Evolutionary conservation across 2,113 vertebrate genomes (phyloP).

Genomic region (Siphamia tubifer): DNA sequence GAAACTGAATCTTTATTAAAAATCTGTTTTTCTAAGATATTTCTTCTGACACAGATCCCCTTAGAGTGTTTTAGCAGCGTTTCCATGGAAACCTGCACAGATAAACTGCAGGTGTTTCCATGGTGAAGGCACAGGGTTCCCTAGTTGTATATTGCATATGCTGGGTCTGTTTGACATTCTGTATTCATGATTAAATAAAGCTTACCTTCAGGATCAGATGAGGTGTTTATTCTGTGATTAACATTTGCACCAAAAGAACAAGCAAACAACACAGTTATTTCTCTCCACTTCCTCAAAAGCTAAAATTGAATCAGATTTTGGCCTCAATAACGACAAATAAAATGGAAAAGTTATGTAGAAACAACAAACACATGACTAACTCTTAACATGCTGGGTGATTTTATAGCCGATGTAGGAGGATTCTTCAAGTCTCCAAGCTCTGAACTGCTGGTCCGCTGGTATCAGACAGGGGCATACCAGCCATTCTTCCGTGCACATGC

Average conservation of each 20-base stretch:
- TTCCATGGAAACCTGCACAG: background rate
- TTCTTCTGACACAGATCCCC: background rate
- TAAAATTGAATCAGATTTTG: too few species aligned
- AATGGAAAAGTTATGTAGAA: too few species aligned
- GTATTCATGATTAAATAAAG: background rate
- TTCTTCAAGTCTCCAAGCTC: constrained; percentile 89
- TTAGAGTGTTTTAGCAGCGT: background rate
- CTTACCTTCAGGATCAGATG: background rate
- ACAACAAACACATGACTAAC: background rate
- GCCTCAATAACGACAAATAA: too few species aligned
- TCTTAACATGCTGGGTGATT: background rate
- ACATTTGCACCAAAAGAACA: background rate
- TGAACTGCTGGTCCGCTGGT: constrained; percentile 92
- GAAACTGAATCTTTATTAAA: too few species aligned
- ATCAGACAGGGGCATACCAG: constrained; percentile 91
- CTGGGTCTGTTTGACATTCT: background rate
- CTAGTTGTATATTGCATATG: background rate
- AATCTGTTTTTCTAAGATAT: background rate
- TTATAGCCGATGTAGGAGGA: constrained; percentile 88
- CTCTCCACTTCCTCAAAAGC: background rate
- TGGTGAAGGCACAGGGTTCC: background rate
- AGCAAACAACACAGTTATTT: background rate
- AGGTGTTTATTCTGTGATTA: background rate
- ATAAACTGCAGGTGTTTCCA: constrained; percentile 1
- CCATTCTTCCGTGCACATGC: constrained; percentile 92